phyloP scores from a whole-genome alignment of 35 echinoderm and acorn worm species.

The Ophioderma brevispina region DNA sequence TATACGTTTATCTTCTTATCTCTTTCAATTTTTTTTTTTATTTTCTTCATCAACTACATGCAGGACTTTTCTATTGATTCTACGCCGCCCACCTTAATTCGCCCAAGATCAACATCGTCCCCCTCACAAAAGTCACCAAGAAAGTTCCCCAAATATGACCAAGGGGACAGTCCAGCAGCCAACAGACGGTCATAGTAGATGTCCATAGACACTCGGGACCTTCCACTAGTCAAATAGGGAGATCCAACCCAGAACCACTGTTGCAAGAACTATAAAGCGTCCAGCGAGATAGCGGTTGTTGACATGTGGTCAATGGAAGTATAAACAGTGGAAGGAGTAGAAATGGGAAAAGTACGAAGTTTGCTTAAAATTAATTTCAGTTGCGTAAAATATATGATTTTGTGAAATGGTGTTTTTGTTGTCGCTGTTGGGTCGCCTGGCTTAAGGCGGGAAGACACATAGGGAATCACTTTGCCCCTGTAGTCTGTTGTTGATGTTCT shows the following conservation, averaged over 20 bases:
- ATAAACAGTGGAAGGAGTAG: slow-evolving; percentile 3
- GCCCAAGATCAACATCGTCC: slow-evolving; percentile 51
- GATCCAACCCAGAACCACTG: slow-evolving; percentile 51
- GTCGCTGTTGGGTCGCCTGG: too few relatives aligned
- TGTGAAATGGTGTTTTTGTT: too few relatives aligned
- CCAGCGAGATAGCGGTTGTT: slow-evolving; percentile 97
- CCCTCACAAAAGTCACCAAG: slow-evolving; percentile 45
- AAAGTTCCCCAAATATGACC: neutral
- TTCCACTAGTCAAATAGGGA: slow-evolving; percentile 53
- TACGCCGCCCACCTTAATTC: slow-evolving; percentile 44
- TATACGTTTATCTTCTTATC: too few relatives aligned
- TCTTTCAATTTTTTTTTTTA: too few relatives aligned
- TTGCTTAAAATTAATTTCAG: too few relatives aligned
- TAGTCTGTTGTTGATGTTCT: too few relatives aligned
- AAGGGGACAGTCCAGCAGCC: slow-evolving; percentile 46
- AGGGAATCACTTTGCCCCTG: too few relatives aligned
- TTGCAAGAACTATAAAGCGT: slow-evolving; percentile 67
- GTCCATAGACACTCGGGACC: slow-evolving; percentile 74
- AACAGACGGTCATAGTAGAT: slow-evolving; percentile 74
- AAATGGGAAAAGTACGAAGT: neutral
- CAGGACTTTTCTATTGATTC: slow-evolving; percentile 81
- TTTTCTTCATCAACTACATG: too few relatives aligned
- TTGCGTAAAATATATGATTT: too few relatives aligned
- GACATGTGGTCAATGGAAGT: slow-evolving; percentile 61
- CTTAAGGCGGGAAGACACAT: too few relatives aligned